These are phyloP conservation scores for Polyploca ridens DNA, from an alignment of 2,888 invertebrate species.

Conservation along the genomic window DNA sequence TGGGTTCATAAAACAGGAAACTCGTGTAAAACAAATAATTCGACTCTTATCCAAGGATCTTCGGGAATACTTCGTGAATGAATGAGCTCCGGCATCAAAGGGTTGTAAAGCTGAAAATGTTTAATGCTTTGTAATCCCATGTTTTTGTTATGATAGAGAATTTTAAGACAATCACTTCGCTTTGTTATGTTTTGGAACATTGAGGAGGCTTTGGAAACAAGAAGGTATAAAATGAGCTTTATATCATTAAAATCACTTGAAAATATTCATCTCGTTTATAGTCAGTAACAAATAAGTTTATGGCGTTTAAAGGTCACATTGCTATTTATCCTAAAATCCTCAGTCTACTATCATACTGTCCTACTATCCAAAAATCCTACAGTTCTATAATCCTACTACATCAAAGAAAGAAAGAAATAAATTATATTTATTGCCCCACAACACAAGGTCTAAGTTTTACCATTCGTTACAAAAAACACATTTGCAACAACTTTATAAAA, in stretches of 20 bases:
- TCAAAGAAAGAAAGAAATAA: too few relatives aligned
- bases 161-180: constrained; percentile 6
- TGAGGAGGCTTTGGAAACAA: not conserved
- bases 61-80: constrained; percentile 12
- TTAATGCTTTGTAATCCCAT: constrained; percentile 9
- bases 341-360: too few relatives aligned
- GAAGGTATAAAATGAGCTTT: not conserved
- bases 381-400: too few relatives aligned
- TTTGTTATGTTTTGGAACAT: not conserved
- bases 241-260: not conserved
- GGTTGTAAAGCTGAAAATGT: constrained; percentile 9
- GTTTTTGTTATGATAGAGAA: constrained; percentile 7
- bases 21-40: constrained; percentile 10
- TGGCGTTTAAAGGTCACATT: too few relatives aligned
- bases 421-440: too few relatives aligned
- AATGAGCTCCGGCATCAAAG: constrained; percentile 11
- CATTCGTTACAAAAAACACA: too few relatives aligned
- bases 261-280: not conserved
- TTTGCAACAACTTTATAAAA: too few relatives aligned
- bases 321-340: too few relatives aligned
- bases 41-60: constrained; percentile 7
- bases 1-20: constrained; percentile 3
- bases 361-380: too few relatives aligned
- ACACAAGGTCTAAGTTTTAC: too few relatives aligned
- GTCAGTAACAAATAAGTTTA: not conserved